Percentiles rank a stretch among this genome's conserved stretches.
Conservation (phyloP, 2,888 invertebrate species). For the Rotaria macrura region DNA sequence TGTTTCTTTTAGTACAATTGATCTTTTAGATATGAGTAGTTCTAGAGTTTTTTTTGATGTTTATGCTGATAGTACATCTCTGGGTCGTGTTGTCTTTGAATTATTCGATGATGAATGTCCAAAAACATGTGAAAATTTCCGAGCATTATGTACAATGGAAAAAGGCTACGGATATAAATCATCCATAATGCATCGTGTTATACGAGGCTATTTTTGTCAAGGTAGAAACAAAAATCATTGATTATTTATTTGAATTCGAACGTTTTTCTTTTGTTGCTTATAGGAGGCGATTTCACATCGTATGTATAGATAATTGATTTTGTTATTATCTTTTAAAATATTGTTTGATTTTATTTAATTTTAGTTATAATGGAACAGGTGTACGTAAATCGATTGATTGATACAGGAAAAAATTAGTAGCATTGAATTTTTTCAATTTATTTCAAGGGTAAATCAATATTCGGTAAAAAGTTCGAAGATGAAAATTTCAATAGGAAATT, state of each 20-base stretch:
- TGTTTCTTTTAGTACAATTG: too few species aligned
- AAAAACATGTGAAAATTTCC: conserved; percentile 60
- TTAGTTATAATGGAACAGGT: conserved; percentile 8
- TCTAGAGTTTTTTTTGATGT: conserved; percentile 29
- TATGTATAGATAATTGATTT: not conserved
- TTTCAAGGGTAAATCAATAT: conserved; percentile 27
- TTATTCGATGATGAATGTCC: conserved; percentile 78
- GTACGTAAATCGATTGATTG: not conserved
- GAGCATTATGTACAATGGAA: conserved; percentile 31
- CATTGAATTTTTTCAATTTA: not conserved
- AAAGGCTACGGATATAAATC: conserved; percentile 32
- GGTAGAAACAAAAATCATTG: not conserved
- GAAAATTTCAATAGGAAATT: conserved; percentile 32
- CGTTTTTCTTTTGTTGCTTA: not conserved
- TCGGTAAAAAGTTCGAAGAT: conserved; percentile 32
- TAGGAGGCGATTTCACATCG: conserved; percentile 33
- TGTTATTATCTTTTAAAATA: too few species aligned
- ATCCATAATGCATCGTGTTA: conserved; percentile 28
- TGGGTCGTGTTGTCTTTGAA: conserved; percentile 53
- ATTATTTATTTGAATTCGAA: not conserved
- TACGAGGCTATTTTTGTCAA: conserved; percentile 31
- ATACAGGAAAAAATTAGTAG: not conserved
- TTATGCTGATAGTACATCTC: conserved; percentile 32
- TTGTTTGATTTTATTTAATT: not conserved
- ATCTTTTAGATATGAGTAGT: not conserved